These are phyloP conservation scores for Adelosebastes latens DNA, from an alignment of 2,797 vertebrate genomes.

Conservation along the genomic window DNA sequence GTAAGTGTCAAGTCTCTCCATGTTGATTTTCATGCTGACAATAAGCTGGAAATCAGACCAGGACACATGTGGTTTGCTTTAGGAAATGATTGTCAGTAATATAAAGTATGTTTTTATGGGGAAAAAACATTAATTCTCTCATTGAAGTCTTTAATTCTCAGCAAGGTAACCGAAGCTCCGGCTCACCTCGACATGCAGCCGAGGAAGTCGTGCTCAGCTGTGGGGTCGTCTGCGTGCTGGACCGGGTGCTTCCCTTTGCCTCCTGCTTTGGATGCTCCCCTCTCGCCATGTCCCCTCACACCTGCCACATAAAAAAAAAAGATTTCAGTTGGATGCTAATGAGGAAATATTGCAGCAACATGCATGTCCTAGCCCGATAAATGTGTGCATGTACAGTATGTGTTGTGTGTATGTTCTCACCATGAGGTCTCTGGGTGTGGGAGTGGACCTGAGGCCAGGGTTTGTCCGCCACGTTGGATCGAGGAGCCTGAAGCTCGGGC, in stretches of 20 bases:
- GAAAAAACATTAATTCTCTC: background rate
- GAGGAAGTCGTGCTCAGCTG: conserved; percentile 92
- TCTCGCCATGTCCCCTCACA: conserved; percentile 79
- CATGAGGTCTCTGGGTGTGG: conserved; percentile 86
- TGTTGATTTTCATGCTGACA: background rate
- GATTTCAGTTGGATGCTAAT: background rate
- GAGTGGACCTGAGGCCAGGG: conserved; percentile 84
- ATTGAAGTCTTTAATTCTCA: background rate
- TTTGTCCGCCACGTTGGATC: conserved; percentile 83
- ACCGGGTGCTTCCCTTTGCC: conserved; percentile 81
- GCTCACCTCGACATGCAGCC: conserved; percentile 96
- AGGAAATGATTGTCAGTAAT: background rate
- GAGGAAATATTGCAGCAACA: background rate
- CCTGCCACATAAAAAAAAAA: conserved; percentile 31
- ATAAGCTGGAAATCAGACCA: background rate
- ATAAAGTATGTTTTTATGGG: background rate
- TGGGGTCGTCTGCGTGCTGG: conserved; percentile 79
- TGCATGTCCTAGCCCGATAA: background rate
- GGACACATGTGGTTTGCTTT: background rate
- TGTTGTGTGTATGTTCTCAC: conserved; percentile 70
- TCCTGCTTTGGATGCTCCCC: conserved; percentile 71
- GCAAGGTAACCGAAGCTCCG: too few relatives aligned
- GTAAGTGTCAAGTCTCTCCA: background rate
- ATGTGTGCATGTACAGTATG: background rate
- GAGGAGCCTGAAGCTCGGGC: conserved; percentile 84